phyloP scores from a whole-genome alignment of 1,140 invertebrate species.

The Lepidurus apus region DNA sequence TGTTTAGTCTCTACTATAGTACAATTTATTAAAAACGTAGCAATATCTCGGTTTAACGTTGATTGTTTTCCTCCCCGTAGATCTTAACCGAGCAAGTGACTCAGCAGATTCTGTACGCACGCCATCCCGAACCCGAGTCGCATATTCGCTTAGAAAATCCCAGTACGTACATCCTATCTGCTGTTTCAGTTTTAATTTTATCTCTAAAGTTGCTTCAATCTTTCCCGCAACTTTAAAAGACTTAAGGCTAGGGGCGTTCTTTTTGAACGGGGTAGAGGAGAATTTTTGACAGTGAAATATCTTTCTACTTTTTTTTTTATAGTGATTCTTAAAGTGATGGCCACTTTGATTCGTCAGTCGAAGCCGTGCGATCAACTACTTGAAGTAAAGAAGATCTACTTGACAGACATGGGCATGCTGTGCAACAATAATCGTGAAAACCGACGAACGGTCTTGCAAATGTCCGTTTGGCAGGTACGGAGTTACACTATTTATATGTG shows the following conservation, averaged over 20 bases:
- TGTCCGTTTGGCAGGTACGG: conserved; percentile 97
- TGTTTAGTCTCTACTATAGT: neutral
- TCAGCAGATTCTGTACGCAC: conserved; percentile 84
- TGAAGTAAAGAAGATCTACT: conserved; percentile 92
- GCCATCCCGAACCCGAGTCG: conserved; percentile 88
- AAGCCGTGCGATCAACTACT: conserved; percentile 85
- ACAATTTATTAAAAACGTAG: too few relatives aligned
- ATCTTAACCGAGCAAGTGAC: conserved; percentile 95
- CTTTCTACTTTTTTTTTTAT: neutral
- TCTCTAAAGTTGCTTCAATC: neutral
- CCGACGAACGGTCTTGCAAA: conserved; percentile 91
- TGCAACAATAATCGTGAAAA: conserved; percentile 98
- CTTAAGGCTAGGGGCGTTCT: too few relatives aligned
- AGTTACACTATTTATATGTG: neutral
- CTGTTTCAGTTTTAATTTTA: conserved; percentile 24
- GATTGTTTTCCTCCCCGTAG: conserved; percentile 45
- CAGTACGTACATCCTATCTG: conserved; percentile 43
- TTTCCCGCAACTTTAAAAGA: too few relatives aligned
- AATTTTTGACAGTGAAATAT: conserved; percentile 48
- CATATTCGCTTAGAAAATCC: conserved; percentile 95
- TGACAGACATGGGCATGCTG: conserved; percentile 93
- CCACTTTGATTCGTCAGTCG: conserved; percentile 91
- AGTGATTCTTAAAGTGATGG: conserved; percentile 95
- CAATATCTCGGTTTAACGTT: neutral
- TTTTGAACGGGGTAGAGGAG: neutral